Base-by-base conservation (phyloP, 2,888 invertebrate genomes). In the Rotaria sp. region DNA sequence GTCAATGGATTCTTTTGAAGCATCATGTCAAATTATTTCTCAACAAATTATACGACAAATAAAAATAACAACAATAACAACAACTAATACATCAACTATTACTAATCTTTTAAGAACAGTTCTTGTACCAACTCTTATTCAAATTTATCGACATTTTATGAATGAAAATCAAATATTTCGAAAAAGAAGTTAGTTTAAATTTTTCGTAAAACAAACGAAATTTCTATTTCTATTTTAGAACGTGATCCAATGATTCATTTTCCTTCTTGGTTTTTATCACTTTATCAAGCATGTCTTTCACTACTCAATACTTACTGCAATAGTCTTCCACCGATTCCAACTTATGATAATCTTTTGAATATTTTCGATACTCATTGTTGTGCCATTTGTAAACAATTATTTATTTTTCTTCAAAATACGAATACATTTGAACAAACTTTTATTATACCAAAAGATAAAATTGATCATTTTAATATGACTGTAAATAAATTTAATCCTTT, bases 201-300 rank as follows among this genome's bases (percentile, higher is more conserved):
- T 45, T 45, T 3, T 50, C 50, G 50, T 13, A 50, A 50, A 50
- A 50, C 3, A 50, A 50, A 50, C 15, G 0, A 50, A 13, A 13
- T 18, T 50, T 0, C 4, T 50, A 3, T 50, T 18, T 50, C 18
- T 50, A 50, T 18, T 50, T 21, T 24, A 55, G 55, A 55, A 55
- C 55, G 26, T 7, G 24, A 26, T 26, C 8, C 55, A 26, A 26
- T 55, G 8, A 24, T 10, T 10, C 26, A 55, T 35, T 35, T 67
- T 38, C 67, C 67, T 38, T 30, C 67, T 15, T 67, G 67, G 67
- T 67, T 67, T 67, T 67, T 67, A 67, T 67, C 67, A 21, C 67
- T 67, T 35, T 67, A 67, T 67, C 67, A 35, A 67, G 38, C 67
- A 21, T 67, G 67, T 67, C 67, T 67, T 67, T 35, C 67, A 67